Evolutionary conservation across 2,888 invertebrate genomes (phyloP).

Genomic region (Cheilosia variabilis): DNA sequence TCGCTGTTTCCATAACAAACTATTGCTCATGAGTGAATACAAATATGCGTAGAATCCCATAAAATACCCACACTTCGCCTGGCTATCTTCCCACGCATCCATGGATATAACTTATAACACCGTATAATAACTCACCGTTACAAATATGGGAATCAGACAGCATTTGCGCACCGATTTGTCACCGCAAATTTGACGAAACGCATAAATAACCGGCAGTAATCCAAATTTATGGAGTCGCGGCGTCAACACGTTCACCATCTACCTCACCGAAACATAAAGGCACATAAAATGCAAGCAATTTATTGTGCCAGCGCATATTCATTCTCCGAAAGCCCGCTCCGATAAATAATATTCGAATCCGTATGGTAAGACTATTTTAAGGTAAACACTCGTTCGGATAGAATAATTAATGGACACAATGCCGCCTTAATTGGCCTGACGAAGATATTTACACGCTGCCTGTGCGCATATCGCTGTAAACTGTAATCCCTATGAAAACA

Average conservation of each 20-base stretch:
- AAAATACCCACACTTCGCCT: too few relatives aligned
- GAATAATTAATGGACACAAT: constrained; percentile 67
- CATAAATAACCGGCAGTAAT: constrained; percentile 66
- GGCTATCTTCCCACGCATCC: constrained; percentile 1
- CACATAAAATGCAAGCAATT: constrained; percentile 37
- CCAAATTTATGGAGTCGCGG: constrained; percentile 58
- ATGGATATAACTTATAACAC: not conserved
- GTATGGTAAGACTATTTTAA: constrained; percentile 51
- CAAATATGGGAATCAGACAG: constrained; percentile 5
- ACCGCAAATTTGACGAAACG: constrained; percentile 63
- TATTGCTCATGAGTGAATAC: not conserved
- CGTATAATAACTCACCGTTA: constrained; percentile 3
- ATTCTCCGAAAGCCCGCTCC: constrained; percentile 27
- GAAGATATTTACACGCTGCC: constrained; percentile 59
- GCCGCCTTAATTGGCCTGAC: constrained; percentile 60
- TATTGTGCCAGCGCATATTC: constrained; percentile 24
- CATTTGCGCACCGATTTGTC: constrained; percentile 38
- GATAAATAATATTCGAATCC: constrained; percentile 73
- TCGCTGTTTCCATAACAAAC: not conserved
- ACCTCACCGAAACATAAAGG: constrained; percentile 9
- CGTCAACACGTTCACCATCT: constrained; percentile 6
- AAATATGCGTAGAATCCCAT: not conserved
- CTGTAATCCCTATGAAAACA: constrained; percentile 63
- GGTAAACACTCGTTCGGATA: constrained; percentile 44
- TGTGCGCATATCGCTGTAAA: constrained; percentile 43